phyloP scores from a whole-genome alignment of 2,113 vertebrate genomes.

The Atrichornis clamosus region DNA sequence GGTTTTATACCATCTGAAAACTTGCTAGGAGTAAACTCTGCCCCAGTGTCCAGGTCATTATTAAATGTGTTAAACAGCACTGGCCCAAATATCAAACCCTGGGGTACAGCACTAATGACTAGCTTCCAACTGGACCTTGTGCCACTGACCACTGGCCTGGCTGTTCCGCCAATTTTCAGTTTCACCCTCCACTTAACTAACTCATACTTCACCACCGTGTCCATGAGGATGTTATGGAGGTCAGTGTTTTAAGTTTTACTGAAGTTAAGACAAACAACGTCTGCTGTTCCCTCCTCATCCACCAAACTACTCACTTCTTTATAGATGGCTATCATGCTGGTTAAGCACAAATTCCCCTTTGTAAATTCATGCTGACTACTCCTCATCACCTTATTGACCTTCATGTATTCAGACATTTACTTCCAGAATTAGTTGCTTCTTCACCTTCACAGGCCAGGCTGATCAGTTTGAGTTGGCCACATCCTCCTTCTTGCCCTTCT shows the following conservation, averaged over 20 bases:
- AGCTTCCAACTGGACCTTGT: not conserved
- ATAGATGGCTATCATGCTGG: not conserved
- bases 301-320: not conserved
- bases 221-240: not conserved
- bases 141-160: not conserved
- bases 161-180: not conserved
- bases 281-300: not conserved
- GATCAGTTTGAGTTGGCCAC: not conserved
- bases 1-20: not conserved
- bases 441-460: not conserved
- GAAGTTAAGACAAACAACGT: not conserved
- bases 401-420: not conserved
- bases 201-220: not conserved
- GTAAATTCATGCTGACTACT: not conserved
- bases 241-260: not conserved
- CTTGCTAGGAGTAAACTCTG: not conserved
- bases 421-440: not conserved
- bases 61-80: not conserved
- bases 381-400: not conserved
- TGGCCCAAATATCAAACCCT: not conserved
- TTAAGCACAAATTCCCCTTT: not conserved
- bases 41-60: not conserved
- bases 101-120: not conserved
- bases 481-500: not conserved
- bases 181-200: not conserved